These are phyloP conservation scores for Tridacna gigas DNA, from an alignment of 2,888 invertebrate species.

Conservation along the genomic window DNA sequence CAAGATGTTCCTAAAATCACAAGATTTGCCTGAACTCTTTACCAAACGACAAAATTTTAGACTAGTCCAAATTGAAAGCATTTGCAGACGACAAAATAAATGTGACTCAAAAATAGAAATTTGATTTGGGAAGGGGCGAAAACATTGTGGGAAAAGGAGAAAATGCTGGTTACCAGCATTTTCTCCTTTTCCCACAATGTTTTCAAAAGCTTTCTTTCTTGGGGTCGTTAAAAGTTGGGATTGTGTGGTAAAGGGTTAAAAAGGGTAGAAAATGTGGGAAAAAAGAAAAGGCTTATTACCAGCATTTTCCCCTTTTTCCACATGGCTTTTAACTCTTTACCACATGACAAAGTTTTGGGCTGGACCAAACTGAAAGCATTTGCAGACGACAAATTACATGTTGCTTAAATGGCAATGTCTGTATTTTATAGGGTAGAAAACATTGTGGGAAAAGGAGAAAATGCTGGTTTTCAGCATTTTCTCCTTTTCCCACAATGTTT, in stretches of 20 bases:
- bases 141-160: not conserved
- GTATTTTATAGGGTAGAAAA: not conserved
- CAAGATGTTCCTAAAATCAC: too few relatives aligned
- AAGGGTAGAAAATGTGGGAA: not conserved
- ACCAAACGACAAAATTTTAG: not conserved
- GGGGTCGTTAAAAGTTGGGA: not conserved
- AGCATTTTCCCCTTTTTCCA: not conserved
- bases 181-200: not conserved
- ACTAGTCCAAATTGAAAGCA: not conserved
- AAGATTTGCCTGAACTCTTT: too few relatives aligned
- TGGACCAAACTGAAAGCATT: too few relatives aligned
- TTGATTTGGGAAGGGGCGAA: not conserved
- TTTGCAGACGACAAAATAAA: not conserved
- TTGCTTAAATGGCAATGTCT: too few relatives aligned
- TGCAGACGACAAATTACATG: too few relatives aligned
- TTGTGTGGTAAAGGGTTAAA: not conserved
- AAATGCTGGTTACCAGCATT: constrained; percentile 7
- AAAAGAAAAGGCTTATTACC: not conserved
- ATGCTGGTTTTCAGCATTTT: constrained; percentile 5
- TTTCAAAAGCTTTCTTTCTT: not conserved
- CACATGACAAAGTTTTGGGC: too few relatives aligned
- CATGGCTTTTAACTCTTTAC: not conserved
- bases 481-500: not conserved
- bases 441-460: not conserved
- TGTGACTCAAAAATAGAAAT: too few relatives aligned